Conservation (phyloP, 2,797 vertebrate species). For the Phoebastria nigripes region DNA sequence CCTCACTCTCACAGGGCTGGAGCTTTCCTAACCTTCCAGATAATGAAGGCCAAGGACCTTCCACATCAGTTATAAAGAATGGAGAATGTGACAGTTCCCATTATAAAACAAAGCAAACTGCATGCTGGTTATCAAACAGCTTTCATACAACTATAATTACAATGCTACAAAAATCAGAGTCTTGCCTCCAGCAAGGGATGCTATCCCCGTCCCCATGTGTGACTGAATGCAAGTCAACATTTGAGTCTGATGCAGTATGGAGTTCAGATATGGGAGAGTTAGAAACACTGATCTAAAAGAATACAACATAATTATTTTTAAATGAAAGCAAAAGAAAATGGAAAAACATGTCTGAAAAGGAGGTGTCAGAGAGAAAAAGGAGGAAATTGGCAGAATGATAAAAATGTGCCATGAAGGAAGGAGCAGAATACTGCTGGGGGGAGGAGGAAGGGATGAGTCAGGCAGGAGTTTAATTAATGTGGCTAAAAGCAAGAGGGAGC, state of each 20-base stretch:
- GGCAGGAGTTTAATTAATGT: neutral
- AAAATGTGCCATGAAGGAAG: neutral
- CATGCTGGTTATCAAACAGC: neutral
- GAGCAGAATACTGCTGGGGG: neutral
- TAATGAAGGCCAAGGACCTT: neutral
- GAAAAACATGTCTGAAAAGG: neutral
- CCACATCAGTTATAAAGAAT: neutral
- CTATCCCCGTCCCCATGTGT: accelerated
- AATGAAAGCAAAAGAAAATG: neutral
- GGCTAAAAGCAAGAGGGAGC: neutral
- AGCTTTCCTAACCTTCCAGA: neutral
- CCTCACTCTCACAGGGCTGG: accelerated
- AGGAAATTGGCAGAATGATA: neutral
- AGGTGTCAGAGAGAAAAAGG: neutral
- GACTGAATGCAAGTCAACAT: neutral
- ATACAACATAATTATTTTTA: neutral
- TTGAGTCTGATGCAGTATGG: accelerated
- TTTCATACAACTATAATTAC: neutral
- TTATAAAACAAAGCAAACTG: neutral
- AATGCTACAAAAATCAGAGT: neutral
- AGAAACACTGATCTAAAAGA: neutral
- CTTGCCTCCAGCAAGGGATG: neutral
- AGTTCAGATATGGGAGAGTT: neutral
- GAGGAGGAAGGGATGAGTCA: neutral
- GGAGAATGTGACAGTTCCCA: neutral